Evolutionary conservation across 2,113 vertebrate genomes (phyloP), one percentile per base, ranked within the genome.

Genomic region (Syngnathus scovelli): DNA sequence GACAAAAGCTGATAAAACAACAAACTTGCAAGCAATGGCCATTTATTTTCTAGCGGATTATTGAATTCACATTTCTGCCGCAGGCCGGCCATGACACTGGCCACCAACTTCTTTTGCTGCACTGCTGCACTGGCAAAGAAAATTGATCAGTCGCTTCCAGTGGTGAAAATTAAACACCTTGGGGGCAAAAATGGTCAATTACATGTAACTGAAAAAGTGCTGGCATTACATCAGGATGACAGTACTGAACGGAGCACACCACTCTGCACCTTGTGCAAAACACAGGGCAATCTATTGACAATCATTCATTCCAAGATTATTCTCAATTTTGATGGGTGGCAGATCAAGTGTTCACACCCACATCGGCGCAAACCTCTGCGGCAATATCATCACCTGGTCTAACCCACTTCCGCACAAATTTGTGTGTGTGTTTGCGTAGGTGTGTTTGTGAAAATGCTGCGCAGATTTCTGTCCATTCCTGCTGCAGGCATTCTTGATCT

Each of bases 401-500:
- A 48, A 48, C 15, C 44, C 44, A 48, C 15, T 6, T 48, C 6
- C 5, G 5, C 15, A 48, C 15, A 18, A 46, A 70, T 66, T 44
- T 70, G 59, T 67, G 66, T 48, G 52, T 41, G 46, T 12, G 58
- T 37, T 8, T 11, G 9, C 9, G 41, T 12, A 43, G 41, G 37
- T 68, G n/a, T 61, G 69, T 56, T 58, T 66, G 49, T 64, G 39
- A 58, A 56, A 58, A 58, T 66, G 21, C 61, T 67, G 66, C 66
- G 55, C n/a, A 21, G 56, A 64, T 74, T 76, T 68, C 23, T 58
- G 33, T 69, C 49, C 70, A 69, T 70, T 72, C 72, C 56, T 46
- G 58, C 76, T 76, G 41, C 10, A 65, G 68, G 71, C 76, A 37
- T 33, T 46, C 43, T 51, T 43, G 37, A 72, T 58, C 70, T 78